phyloP scores from a whole-genome alignment of 2,113 vertebrate genomes.

The Bettongia penicillata region DNA sequence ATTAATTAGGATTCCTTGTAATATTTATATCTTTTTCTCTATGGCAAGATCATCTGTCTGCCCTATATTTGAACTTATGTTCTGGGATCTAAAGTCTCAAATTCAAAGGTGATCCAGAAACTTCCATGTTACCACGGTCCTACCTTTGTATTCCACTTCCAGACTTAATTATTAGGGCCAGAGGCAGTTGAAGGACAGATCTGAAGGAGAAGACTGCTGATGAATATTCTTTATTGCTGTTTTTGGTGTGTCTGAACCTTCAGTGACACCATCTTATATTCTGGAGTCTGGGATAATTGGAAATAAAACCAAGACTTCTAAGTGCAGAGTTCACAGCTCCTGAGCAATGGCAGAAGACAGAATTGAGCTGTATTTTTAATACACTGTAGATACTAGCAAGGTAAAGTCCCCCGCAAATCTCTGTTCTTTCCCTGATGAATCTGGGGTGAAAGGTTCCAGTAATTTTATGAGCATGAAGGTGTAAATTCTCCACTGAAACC shows the following conservation, averaged over 20 bases:
- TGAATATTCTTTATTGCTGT: conserved; percentile 46
- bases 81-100: not conserved
- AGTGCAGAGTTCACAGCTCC: conserved; percentile 52
- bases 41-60: not conserved
- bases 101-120: not conserved
- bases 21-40: not conserved
- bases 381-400: conserved; percentile 60
- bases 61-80: not conserved
- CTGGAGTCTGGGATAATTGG: conserved; percentile 64
- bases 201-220: not conserved
- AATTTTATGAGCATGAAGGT: conserved; percentile 27
- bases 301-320: conserved; percentile 68
- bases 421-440: conserved; percentile 19
- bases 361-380: conserved; percentile 53
- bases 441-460: conserved; percentile 42
- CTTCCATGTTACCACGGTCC: conserved; percentile 1
- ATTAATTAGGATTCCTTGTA: not conserved
- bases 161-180: not conserved
- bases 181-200: conserved; percentile 30
- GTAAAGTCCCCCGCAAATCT: conserved; percentile 18
- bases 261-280: conserved; percentile 29
- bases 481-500: conserved; percentile 47
- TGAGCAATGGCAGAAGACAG: conserved; percentile 31
- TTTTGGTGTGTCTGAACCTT: conserved; percentile 70
- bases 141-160: not conserved